A percentile compares a stretch with the other conserved stretches of the same genome.
These are phyloP conservation scores for Micrasema minimum DNA, from an alignment of 1,140 invertebrate species.

Conservation along the genomic window DNA sequence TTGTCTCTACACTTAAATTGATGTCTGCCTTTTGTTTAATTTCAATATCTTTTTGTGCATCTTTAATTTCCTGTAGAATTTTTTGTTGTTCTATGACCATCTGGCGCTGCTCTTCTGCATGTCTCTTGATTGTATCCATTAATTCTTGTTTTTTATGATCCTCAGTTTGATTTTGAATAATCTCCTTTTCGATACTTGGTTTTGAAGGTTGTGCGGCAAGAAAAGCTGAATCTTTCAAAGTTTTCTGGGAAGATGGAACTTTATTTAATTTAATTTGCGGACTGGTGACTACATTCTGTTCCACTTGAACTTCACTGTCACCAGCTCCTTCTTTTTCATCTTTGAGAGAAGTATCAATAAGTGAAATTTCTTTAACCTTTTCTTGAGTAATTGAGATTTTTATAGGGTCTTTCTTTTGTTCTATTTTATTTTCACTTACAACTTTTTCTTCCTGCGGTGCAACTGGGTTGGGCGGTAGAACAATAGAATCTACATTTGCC, in stretches of 20 bases:
- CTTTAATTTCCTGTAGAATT: slow-evolving; percentile 68
- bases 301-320: slow-evolving; percentile 38
- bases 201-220: slow-evolving; percentile 2
- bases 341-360: slow-evolving; percentile 26
- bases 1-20: slow-evolving; percentile 57
- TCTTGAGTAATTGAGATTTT: background rate
- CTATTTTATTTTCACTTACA: slow-evolving; percentile 13
- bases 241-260: slow-evolving; percentile 1
- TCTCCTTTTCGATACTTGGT: slow-evolving; percentile 1
- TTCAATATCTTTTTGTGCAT: slow-evolving; percentile 66
- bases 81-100: slow-evolving; percentile 70
- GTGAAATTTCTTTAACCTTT: slow-evolving; percentile 13
- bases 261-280: background rate
- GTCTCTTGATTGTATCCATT: slow-evolving; percentile 68
- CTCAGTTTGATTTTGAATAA: slow-evolving; percentile 50
- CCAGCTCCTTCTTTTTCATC: slow-evolving; percentile 43
- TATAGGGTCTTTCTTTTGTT: slow-evolving; percentile 20
- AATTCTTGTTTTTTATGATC: slow-evolving; percentile 64
- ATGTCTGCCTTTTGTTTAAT: slow-evolving; percentile 39
- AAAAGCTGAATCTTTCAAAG: slow-evolving; percentile 6
- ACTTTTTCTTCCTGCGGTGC: slow-evolving; percentile 57
- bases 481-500: slow-evolving; percentile 55
- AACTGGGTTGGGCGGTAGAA: slow-evolving; percentile 63
- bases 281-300: slow-evolving; percentile 12
- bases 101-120: slow-evolving; percentile 68